phyloP scores from a whole-genome alignment of 2,888 invertebrate species.

The Drosophila kambysellisi region DNA sequence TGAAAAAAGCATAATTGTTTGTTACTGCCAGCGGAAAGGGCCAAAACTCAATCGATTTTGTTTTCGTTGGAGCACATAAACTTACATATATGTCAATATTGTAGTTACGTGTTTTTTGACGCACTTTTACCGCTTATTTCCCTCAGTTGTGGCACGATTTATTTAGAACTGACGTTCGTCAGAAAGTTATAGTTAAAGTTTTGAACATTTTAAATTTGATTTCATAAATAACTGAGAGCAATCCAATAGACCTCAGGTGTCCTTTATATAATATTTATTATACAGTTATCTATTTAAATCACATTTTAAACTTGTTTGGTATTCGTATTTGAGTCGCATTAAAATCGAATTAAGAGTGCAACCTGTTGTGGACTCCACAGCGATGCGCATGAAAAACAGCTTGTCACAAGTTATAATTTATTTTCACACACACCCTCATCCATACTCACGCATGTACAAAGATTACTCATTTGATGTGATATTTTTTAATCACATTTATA shows the following conservation, averaged over 20 bases:
- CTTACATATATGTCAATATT: background rate
- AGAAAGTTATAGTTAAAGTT: background rate
- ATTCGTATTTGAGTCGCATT: slow-evolving; percentile 2
- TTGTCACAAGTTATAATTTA: slow-evolving; percentile 30
- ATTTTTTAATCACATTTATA: slow-evolving; percentile 20
- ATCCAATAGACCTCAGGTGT: background rate
- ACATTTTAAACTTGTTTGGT: background rate
- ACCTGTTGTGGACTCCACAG: slow-evolving; percentile 18
- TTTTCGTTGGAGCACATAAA: background rate
- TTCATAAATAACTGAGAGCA: background rate
- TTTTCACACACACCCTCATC: slow-evolving; percentile 4
- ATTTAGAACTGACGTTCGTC: background rate
- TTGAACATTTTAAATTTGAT: background rate
- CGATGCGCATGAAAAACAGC: background rate
- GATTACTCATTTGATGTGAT: slow-evolving; percentile 2
- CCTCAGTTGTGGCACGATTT: background rate
- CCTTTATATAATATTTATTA: background rate
- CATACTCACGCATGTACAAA: background rate
- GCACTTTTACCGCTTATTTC: background rate
- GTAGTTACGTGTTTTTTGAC: background rate
- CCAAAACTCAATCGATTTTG: background rate
- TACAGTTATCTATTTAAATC: background rate
- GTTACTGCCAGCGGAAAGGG: background rate
- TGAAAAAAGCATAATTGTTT: background rate
- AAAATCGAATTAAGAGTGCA: slow-evolving; percentile 40